Conservation (phyloP, 2,888 invertebrate species). For the Epinotia brunnichana region DNA sequence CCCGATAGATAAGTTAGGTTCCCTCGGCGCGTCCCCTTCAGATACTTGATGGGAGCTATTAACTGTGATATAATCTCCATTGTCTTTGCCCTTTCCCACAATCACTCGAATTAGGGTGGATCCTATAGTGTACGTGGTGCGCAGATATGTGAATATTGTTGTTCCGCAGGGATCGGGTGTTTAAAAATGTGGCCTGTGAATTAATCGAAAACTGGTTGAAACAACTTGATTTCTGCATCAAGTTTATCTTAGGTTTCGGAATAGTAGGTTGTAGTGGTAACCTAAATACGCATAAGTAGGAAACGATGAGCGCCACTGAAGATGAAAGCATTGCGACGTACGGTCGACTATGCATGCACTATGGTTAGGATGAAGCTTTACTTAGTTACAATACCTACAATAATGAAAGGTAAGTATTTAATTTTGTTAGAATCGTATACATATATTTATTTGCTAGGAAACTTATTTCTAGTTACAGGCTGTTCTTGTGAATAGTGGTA, state of each 20-base stretch:
- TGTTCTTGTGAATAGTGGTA: too few species aligned
- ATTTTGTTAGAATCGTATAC: too few species aligned
- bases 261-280: too few species aligned
- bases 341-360: too few species aligned
- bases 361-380: neutral
- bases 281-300: too few species aligned
- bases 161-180: neutral
- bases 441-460: too few species aligned
- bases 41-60: conserved; percentile 73
- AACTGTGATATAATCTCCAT: conserved; percentile 78
- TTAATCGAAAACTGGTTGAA: neutral
- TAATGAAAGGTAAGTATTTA: too few species aligned
- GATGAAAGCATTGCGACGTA: too few species aligned
- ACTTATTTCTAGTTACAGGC: too few species aligned
- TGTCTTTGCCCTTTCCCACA: conserved; percentile 81
- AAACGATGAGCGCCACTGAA: too few species aligned
- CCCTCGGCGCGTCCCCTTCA: conserved; percentile 55
- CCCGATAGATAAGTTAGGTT: conserved; percentile 65
- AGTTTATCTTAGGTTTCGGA: neutral
- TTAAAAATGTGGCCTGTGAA: conserved; percentile 1
- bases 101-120: conserved; percentile 64
- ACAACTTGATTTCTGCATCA: neutral
- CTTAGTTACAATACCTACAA: too few species aligned
- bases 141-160: conserved; percentile 42
- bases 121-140: conserved; percentile 36